Percentiles rank a stretch among this genome's conserved stretches.
Evolutionary conservation across 23 tunicate species (phyloP).

Genomic region (Aplidium turbinatum): DNA sequence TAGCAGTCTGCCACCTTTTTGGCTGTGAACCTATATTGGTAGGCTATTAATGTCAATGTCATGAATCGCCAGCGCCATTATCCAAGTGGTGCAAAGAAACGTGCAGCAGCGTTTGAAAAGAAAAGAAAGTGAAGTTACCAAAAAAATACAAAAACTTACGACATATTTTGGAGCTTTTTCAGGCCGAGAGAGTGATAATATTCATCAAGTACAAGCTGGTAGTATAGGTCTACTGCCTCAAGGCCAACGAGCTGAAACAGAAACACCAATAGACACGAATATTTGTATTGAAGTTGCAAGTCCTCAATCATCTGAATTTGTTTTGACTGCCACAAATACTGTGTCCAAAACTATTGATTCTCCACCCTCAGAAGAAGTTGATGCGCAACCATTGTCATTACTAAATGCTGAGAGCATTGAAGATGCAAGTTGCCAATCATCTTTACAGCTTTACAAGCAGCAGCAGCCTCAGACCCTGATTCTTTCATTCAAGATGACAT

Average conservation of each 20-base stretch:
- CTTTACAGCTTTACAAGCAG: too few relatives aligned
- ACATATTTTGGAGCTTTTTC: not conserved
- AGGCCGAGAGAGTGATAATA: not conserved
- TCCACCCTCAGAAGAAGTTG: too few relatives aligned
- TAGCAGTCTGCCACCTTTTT: too few relatives aligned
- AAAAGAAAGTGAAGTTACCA: not conserved
- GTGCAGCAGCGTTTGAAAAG: slow-evolving; percentile 15
- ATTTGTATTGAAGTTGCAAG: not conserved
- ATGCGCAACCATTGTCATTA: too few relatives aligned
- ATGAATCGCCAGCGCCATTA: too few relatives aligned
- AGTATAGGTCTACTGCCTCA: not conserved
- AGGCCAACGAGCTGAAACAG: not conserved
- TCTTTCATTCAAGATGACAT: not conserved
- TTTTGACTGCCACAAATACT: not conserved
- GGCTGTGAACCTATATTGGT: too few relatives aligned
- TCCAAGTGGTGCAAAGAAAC: slow-evolving; percentile 19
- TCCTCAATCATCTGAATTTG: slow-evolving; percentile 18
- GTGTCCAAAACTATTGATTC: not conserved
- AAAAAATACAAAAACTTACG: not conserved
- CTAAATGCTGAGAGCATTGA: too few relatives aligned
- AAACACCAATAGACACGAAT: not conserved
- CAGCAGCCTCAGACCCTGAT: not conserved
- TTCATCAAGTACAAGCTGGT: not conserved
- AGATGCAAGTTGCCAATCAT: too few relatives aligned
- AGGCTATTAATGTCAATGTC: too few relatives aligned